phyloP scores from a whole-genome alignment of 2,888 invertebrate species.

The Mylabris sibirica region DNA sequence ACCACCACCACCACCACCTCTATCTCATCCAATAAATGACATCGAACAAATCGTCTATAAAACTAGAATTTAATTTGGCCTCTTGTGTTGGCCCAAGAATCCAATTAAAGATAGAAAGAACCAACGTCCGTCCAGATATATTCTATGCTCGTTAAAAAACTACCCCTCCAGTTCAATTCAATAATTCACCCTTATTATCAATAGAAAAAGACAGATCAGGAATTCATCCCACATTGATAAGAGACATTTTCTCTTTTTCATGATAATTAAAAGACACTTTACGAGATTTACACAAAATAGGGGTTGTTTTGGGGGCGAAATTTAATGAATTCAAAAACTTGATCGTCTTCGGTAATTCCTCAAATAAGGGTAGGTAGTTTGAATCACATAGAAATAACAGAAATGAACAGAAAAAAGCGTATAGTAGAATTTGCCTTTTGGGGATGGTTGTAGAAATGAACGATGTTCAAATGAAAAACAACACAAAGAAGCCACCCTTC shows the following conservation, averaged over 20 bases:
- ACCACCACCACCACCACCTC: slow-evolving; percentile 18
- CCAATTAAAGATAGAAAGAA: slow-evolving; percentile 49
- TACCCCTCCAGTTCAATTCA: slow-evolving; percentile 45
- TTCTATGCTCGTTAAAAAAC: slow-evolving; percentile 49
- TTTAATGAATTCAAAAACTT: background rate
- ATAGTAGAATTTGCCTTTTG: background rate
- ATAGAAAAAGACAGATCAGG: slow-evolving; percentile 14
- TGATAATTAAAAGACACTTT: slow-evolving; percentile 9
- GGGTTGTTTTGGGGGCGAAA: slow-evolving; percentile 1
- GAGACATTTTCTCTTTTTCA: background rate
- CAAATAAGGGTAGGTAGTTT: background rate
- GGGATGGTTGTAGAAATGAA: background rate
- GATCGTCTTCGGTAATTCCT: background rate
- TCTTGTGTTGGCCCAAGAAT: slow-evolving; percentile 49
- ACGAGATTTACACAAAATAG: slow-evolving; percentile 9
- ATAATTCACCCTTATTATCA: slow-evolving; percentile 39
- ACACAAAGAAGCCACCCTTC: slow-evolving; percentile 6
- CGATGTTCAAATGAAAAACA: slow-evolving; percentile 3
- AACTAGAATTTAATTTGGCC: slow-evolving; percentile 57
- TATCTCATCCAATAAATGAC: slow-evolving; percentile 50
- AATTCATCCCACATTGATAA: background rate
- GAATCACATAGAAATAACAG: background rate
- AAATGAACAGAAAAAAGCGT: background rate
- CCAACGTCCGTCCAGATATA: slow-evolving; percentile 47
- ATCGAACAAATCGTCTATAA: slow-evolving; percentile 55